Evolutionary conservation across 2,797 vertebrate genomes (phyloP), one percentile per base, ranked within the genome.

Genomic region (Falco biarmicus): DNA sequence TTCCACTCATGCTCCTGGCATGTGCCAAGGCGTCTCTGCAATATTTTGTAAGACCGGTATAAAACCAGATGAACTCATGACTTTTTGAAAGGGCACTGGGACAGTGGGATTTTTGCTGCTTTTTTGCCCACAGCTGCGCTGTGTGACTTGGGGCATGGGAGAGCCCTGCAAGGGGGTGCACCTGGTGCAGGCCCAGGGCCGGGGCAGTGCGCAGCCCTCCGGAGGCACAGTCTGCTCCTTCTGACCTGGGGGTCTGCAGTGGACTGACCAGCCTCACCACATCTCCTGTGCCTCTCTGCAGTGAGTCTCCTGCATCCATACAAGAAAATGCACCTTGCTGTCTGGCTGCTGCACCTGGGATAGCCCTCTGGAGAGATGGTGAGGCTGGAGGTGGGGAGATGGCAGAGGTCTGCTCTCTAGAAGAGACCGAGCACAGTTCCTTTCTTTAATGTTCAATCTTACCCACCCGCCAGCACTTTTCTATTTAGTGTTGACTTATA

Each of bases 401-500:
- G 29, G 48, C 53, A 79, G 79, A 66, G 10, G 5, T 82, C n/a
- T 70, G 8, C 31, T 48, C 34, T 71, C 74, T 73, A 15, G 39
- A 51, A 32, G 34, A 47, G 9, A 41, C 18, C 21, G 39, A 39
- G 43, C 5, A 8, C 26, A 53, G 34, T 34, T 48, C 82, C 18
- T 71, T 74, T 43, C 39, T 87, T 90, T 54, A 21, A 37, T 17
- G 6, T 31, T 71, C 63, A 22, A 2, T 68, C 45, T 65, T 59
- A 63, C 32, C 64, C 59, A 12, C 31, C 59, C 48, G 10, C 24
- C 39, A 48, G 45, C 6, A 14, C 14, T 90, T 75, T 92, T 90
- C 45, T 83, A 28, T 79, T 48, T 37, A 61, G 20, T 13, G 73
- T 59, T 78, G 76, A 91, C 75, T 92, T 96, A 47, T 87, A 94